Conservation (phyloP, 2,113 vertebrate genomes). For the Alethe diademata region DNA sequence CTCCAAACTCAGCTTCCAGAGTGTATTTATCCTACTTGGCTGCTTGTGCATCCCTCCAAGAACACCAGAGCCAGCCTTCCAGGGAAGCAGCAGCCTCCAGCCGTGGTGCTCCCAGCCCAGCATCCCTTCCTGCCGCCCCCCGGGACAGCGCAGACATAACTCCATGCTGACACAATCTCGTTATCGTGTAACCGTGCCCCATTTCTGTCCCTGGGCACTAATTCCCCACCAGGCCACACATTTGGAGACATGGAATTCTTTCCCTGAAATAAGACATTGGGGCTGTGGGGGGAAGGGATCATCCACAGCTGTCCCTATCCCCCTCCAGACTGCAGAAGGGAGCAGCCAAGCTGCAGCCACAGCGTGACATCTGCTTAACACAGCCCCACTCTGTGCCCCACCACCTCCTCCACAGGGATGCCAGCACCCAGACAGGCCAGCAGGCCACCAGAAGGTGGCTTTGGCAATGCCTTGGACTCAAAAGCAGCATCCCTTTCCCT, state of each 20-base stretch:
- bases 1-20: not conserved
- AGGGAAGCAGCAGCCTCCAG: not conserved
- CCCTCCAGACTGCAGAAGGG: fast-evolving
- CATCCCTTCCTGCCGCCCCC: not conserved
- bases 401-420: not conserved
- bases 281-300: not conserved
- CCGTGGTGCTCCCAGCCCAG: not conserved
- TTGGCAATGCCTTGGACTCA: not conserved
- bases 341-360: not conserved
- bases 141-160: not conserved
- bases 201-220: not conserved
- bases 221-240: constrained; percentile 24
- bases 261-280: constrained; percentile 39
- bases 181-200: not conserved
- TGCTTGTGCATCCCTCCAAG: not conserved
- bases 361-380: not conserved
- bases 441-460: not conserved
- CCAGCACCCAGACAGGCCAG: not conserved
- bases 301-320: constrained; percentile 58
- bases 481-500: not conserved
- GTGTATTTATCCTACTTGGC: not conserved
- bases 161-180: constrained; percentile 46
- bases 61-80: not conserved
- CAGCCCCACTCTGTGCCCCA: not conserved
- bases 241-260: constrained; percentile 42